These are phyloP conservation scores for Leptarthrus brevirostris DNA, from an alignment of 2,888 invertebrate species.

Conservation along the genomic window DNA sequence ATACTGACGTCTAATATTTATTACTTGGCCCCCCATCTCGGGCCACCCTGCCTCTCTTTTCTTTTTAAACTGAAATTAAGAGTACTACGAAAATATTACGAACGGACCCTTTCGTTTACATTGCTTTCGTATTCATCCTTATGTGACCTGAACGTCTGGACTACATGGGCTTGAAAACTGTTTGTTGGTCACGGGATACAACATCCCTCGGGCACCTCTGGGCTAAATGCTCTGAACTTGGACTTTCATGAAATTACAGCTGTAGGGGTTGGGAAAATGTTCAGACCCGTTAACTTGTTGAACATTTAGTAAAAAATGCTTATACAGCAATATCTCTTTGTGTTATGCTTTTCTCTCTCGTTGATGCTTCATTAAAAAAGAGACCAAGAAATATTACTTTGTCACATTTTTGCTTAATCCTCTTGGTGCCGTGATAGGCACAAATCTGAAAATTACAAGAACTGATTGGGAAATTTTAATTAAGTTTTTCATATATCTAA, in stretches of 20 bases:
- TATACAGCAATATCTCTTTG: background rate
- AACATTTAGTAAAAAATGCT: constrained; percentile 12
- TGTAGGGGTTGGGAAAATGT: constrained; percentile 9
- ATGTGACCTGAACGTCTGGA: constrained; percentile 28
- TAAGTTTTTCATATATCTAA: too few relatives aligned
- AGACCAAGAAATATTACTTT: background rate
- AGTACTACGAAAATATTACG: constrained; percentile 19
- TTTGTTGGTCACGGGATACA: constrained; percentile 29
- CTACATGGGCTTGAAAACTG: background rate
- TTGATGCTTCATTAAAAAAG: background rate
- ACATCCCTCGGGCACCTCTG: constrained; percentile 3
- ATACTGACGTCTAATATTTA: constrained; percentile 29
- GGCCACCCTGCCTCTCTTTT: background rate
- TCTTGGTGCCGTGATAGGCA: too few relatives aligned
- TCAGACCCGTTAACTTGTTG: constrained; percentile 31
- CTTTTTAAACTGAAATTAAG: constrained; percentile 25
- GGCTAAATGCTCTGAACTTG: constrained; percentile 27
- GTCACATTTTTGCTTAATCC: background rate
- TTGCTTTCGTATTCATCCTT: constrained; percentile 29
- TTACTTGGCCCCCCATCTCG: constrained; percentile 1
- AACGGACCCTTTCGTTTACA: background rate
- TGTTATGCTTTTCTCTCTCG: too few relatives aligned
- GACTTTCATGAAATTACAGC: constrained; percentile 28
- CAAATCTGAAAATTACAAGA: too few relatives aligned
- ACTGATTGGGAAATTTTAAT: too few relatives aligned